Conservation (phyloP, 1,140 invertebrate genomes). For the Olivierus martensii region DNA sequence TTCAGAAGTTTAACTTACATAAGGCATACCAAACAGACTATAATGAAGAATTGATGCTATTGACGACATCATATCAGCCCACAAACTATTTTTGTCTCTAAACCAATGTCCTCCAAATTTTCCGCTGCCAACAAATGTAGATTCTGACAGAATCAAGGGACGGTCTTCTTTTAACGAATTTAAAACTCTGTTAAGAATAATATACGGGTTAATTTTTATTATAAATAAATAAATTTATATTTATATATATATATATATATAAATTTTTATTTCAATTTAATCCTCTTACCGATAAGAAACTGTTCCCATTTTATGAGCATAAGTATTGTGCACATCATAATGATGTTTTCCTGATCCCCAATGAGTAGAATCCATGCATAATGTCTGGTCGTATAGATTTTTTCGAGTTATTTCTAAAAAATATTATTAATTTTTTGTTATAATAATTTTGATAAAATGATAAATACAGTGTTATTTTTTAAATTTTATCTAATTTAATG, state of each 20-base stretch:
- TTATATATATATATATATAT: too few species aligned
- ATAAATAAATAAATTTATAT: too few species aligned
- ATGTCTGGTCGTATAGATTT: conserved; percentile 49
- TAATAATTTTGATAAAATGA: too few species aligned
- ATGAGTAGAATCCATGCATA: conserved; percentile 61
- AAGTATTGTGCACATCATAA: conserved; percentile 69
- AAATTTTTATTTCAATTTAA: too few species aligned
- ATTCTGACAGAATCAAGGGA: conserved; percentile 32
- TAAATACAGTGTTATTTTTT: too few species aligned
- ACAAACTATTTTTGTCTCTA: conserved; percentile 34
- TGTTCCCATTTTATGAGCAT: conserved; percentile 56
- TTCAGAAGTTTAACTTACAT: too few species aligned
- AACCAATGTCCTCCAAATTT: conserved; percentile 41
- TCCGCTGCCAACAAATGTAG: conserved; percentile 40
- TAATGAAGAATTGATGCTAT: conserved; percentile 25
- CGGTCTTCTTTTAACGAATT: too few species aligned
- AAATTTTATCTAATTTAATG: too few species aligned
- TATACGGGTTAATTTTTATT: too few species aligned
- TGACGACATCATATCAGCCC: conserved; percentile 33
- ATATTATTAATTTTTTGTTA: too few species aligned
- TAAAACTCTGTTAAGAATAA: too few species aligned
- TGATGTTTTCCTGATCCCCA: conserved; percentile 34
- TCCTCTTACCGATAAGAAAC: conserved; percentile 52
- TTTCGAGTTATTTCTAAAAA: too few species aligned
- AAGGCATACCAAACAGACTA: conserved; percentile 2